Evolutionary conservation across 2,888 invertebrate genomes (phyloP).

Genomic region (Caenorhabditis sulstoni): DNA sequence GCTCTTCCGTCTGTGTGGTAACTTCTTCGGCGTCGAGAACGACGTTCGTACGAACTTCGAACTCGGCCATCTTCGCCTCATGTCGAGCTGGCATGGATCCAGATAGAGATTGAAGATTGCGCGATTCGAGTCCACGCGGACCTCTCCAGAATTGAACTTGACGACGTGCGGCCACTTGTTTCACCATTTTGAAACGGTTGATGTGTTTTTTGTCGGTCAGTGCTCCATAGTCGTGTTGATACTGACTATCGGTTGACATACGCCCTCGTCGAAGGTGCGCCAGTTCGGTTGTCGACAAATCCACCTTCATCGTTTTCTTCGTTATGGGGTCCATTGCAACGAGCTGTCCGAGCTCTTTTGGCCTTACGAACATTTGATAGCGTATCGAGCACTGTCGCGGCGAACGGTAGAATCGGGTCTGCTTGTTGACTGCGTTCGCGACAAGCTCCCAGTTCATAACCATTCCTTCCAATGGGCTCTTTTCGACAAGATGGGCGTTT

Average conservation of each 20-base stretch:
- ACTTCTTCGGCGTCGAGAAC: constrained; percentile 29
- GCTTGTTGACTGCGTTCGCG: constrained; percentile 91
- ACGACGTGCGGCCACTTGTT: neutral
- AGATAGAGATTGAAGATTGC: constrained; percentile 25
- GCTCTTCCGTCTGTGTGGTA: constrained; percentile 11
- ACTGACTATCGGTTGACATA: constrained; percentile 88
- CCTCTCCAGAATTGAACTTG: constrained; percentile 53
- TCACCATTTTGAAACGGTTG: constrained; percentile 43
- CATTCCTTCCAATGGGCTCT: constrained; percentile 85
- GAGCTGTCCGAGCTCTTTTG: constrained; percentile 87
- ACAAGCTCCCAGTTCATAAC: constrained; percentile 97
- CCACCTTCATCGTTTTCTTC: constrained; percentile 66
- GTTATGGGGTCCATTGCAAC: constrained; percentile 70
- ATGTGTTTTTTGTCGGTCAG: constrained; percentile 58
- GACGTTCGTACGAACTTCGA: constrained; percentile 7
- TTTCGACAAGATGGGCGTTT: constrained; percentile 23
- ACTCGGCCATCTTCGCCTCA: constrained; percentile 17
- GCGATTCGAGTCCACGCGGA: constrained; percentile 30
- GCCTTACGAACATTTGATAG: constrained; percentile 91
- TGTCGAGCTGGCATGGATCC: constrained; percentile 31
- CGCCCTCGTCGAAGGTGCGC: constrained; percentile 83
- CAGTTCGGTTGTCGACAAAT: constrained; percentile 59
- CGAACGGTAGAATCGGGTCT: constrained; percentile 84
- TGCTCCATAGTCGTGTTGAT: constrained; percentile 85
- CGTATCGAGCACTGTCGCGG: constrained; percentile 92